Base-by-base conservation (phyloP, 1,140 invertebrate genomes). In the Calosoma granatense region DNA sequence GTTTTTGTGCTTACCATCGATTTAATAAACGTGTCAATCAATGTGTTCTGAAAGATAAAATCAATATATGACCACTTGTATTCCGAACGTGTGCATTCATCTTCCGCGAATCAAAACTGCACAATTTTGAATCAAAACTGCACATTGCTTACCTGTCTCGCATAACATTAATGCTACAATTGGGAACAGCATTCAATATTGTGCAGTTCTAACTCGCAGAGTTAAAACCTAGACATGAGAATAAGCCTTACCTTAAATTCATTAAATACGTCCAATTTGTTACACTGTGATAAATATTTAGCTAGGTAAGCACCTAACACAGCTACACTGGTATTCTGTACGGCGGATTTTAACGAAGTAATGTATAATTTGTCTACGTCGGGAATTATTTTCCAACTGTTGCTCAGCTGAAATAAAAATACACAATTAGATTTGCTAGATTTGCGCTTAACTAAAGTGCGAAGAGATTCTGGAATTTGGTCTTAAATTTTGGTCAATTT, bases 1-100 rank as follows among this genome's bases (percentile, higher is more conserved):
- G 72, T 80, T 74, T 94, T 93, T 47, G 84, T 85, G 61, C 83
- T 88, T 23, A 96, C 80, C 53, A 88, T 79, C 56, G 84, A 82
- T 74, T 93, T 94, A 52, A 87, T 83, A 65, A 93, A 90, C 39
- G 77, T 68, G 26, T 92, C 87, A 12, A 92, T 65, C 64, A 88
- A 79, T 58, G 75, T 76, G 14, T 68, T 68, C 83, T 85, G 65
- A 53, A 75, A 74, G 51, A 59, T 56, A 70, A 61, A 53, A 67
- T 59, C 22, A 58, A 53, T 36, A 6, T 55, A 36, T 30, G 54
- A 26, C 51, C 43, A 36, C 20, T 20, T 56, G 54, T 11, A 20
- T 21, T 2, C 22, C 41, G 2, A 63, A 59, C 52, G 64, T 22
- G 67, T 21, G 59, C 20, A 52, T 65, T n/a, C n/a, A n/a, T n/a